Evolutionary conservation across 2,888 invertebrate species (phyloP).

Genomic region (Cosmia pyralina): DNA sequence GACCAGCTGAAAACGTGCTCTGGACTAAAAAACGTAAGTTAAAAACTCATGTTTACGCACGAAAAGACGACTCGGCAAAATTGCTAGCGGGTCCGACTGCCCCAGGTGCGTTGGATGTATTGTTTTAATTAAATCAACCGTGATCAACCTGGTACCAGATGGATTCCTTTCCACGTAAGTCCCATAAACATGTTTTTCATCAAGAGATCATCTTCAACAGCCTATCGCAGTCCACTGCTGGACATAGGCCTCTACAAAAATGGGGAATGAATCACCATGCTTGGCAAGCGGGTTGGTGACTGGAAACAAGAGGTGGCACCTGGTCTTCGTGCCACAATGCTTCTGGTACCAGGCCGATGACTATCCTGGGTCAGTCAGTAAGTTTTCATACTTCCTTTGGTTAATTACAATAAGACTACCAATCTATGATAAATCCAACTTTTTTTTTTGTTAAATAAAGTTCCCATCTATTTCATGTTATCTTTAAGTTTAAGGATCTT

Average conservation of each 20-base stretch:
- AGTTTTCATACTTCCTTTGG: slow-evolving; percentile 31
- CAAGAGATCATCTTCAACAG: slow-evolving; percentile 60
- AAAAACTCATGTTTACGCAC: slow-evolving; percentile 11
- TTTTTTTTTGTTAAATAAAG: not conserved
- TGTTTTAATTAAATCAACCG: not conserved
- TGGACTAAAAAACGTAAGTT: slow-evolving; percentile 43
- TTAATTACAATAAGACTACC: slow-evolving; percentile 3
- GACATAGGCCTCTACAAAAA: slow-evolving; percentile 63
- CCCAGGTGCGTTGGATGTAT: not conserved
- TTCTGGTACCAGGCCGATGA: slow-evolving; percentile 51
- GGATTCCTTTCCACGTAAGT: slow-evolving; percentile 51
- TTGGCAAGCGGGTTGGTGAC: slow-evolving; percentile 64
- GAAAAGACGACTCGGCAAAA: not conserved
- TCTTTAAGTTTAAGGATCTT: not conserved
- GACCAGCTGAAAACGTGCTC: slow-evolving; percentile 26
- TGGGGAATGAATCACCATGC: slow-evolving; percentile 64
- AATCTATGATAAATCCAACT: not conserved
- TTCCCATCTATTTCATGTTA: not conserved
- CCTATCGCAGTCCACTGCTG: slow-evolving; percentile 60
- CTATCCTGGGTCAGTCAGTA: slow-evolving; percentile 48
- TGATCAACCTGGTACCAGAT: slow-evolving; percentile 34
- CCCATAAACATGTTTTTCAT: slow-evolving; percentile 46
- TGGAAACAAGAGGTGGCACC: slow-evolving; percentile 51
- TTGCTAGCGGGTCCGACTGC: not conserved
- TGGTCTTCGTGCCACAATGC: slow-evolving; percentile 46